Evolutionary conservation across 2,888 invertebrate species (phyloP), one percentile per base, ranked within the genome.

Genomic region (Platerodrilus igneus): DNA sequence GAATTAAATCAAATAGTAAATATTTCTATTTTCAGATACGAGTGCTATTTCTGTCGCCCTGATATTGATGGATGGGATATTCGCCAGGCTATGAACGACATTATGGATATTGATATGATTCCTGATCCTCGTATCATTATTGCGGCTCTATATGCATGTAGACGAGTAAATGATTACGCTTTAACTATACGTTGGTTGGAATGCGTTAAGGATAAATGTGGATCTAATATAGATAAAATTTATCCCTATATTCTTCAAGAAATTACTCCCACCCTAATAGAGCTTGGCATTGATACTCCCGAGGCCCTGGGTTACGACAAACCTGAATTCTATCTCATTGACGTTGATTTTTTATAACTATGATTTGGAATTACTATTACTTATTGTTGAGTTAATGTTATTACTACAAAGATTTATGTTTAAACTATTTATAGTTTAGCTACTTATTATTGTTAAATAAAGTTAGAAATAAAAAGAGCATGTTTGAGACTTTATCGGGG

Each of bases 251-350:
- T 93, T 47, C 68, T 93, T 40, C 84, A 90, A 69, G 88, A 95
- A 74, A 86, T 97, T 55, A 78, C 79, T 56, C 94, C 96, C 16
- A 90, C 91, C 2, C 76, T 99, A 36, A 78, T 81, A 30, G 94
- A 99, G 70, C 75, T 99, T 38, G 97, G 99, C 23, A 83, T 97
- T 54, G 83, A 83, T 38, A 93, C 95, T 23, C 89, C 88, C 0
- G 96, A 96, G 68, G 89, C 92, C 64, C 75, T 99, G 60, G 95
- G 96, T 44, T 97, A 93, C 62, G 94, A 96, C 69, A 86, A 90
- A 71, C 99, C 97, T 33, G 96, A 99, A 72, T 72, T 96, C 64
- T 92, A 86, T 47, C 73, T 90, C 53, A 70, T 80, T 54, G 77
- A 75, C 59, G 80, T 85, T 42, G 83, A 77, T 59, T 81, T 86